Conservation (phyloP, 2,888 invertebrate genomes). For the Sceliomorpha sp. region DNA sequence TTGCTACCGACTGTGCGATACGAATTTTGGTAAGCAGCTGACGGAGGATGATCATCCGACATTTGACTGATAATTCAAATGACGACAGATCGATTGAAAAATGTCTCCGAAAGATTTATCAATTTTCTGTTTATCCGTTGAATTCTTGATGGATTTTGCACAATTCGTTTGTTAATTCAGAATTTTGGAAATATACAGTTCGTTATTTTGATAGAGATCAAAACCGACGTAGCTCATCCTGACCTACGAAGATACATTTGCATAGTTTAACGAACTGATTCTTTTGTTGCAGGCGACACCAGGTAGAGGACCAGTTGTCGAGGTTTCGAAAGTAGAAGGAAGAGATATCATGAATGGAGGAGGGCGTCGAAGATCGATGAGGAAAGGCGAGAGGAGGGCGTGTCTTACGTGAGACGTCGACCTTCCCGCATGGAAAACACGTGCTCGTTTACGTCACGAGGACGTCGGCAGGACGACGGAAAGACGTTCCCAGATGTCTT, state of each 20-base stretch:
- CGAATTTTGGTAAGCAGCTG: too few species aligned
- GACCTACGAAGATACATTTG: slow-evolving; percentile 57
- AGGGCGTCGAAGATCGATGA: slow-evolving; percentile 72
- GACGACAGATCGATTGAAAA: too few species aligned
- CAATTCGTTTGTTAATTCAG: slow-evolving; percentile 3
- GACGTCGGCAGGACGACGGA: slow-evolving; percentile 57
- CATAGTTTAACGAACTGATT: slow-evolving; percentile 21
- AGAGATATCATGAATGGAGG: slow-evolving; percentile 72
- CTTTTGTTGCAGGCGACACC: slow-evolving; percentile 72
- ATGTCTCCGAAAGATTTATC: too few species aligned
- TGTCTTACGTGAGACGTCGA: slow-evolving; percentile 71
- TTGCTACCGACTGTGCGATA: too few species aligned
- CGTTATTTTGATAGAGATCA: too few species aligned
- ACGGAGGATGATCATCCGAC: too few species aligned
- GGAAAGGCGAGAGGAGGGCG: slow-evolving; percentile 62
- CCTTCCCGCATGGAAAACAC: slow-evolving; percentile 65
- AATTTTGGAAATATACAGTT: too few species aligned
- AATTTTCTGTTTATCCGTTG: too few species aligned
- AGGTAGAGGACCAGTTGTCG: slow-evolving; percentile 65
- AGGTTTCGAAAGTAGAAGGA: slow-evolving; percentile 63
- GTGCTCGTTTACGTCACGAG: slow-evolving; percentile 76
- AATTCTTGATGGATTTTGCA: too few species aligned
- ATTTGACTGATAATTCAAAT: too few species aligned
- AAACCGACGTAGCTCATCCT: too few species aligned
- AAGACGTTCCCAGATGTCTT: slow-evolving; percentile 58